A percentile compares a stretch with the other conserved stretches of the same genome.
phyloP scores from a whole-genome alignment of 2,797 vertebrate genomes.

The Leptatherina wallacei region DNA sequence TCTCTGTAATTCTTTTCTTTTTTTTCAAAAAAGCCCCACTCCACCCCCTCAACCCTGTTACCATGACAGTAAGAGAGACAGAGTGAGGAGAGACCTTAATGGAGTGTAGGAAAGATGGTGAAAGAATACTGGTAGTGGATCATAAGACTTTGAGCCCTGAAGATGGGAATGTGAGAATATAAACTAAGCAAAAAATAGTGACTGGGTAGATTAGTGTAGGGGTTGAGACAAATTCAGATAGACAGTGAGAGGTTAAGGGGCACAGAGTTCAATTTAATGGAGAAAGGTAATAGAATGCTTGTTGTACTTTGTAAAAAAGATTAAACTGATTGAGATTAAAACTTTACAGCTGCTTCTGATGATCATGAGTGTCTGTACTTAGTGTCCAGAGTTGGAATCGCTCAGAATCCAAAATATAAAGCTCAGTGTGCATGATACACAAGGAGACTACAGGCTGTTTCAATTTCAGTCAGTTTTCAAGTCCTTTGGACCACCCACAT shows the following conservation, averaged over 20 bases:
- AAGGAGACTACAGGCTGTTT: background rate
- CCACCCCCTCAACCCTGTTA: slow-evolving; percentile 44
- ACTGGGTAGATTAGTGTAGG: slow-evolving; percentile 21
- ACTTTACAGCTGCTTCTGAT: background rate
- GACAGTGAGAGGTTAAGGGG: background rate
- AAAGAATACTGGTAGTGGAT: slow-evolving; percentile 8
- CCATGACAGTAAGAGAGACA: slow-evolving; percentile 49
- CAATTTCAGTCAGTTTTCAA: no score
- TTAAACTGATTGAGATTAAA: no score
- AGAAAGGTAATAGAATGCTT: background rate
- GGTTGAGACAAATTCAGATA: slow-evolving; percentile 9
- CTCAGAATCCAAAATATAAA: background rate
- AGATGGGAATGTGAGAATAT: slow-evolving; percentile 27
- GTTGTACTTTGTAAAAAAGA: background rate
- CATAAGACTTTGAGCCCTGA: slow-evolving; percentile 23
- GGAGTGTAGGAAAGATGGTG: background rate
- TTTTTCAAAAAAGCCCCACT: slow-evolving; percentile 12
- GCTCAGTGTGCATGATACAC: no score
- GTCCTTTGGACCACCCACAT: no score
- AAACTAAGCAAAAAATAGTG: slow-evolving; percentile 1
- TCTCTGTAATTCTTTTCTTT: slow-evolving; percentile 45
- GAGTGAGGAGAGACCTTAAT: background rate
- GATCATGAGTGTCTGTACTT: background rate
- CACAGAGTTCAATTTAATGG: background rate
- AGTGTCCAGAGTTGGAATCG: background rate